These are phyloP conservation scores for Calvadosia cruxmelitensis DNA, from an alignment of 30 jellyfish, hydroid and myxozoan species.

Conservation along the genomic window DNA sequence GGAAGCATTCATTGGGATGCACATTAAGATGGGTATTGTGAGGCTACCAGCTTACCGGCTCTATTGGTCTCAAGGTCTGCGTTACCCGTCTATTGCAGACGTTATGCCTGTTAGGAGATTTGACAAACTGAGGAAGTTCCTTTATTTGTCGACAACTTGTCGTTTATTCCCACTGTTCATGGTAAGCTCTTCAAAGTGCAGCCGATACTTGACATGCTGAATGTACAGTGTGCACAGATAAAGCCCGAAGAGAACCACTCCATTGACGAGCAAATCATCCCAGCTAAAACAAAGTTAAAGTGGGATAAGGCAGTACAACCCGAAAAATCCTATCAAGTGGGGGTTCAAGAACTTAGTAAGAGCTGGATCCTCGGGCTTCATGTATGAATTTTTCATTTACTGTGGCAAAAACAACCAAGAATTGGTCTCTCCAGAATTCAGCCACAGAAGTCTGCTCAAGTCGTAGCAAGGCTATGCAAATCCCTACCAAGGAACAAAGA, in stretches of 20 bases:
- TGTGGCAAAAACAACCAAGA: not conserved
- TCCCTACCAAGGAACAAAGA: constrained; percentile 6
- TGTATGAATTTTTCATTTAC: too few species aligned
- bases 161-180: constrained; percentile 3
- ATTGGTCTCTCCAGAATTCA: not conserved
- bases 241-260: constrained; percentile 20
- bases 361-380: too few species aligned
- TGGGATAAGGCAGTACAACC: constrained; percentile 8
- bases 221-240: constrained; percentile 2
- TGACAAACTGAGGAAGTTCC: constrained; percentile 2
- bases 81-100: constrained; percentile 19
- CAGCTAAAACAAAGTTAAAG: constrained; percentile 1
- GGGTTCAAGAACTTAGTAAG: constrained; percentile 2
- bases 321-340: constrained; percentile 14
- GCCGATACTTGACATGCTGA: constrained; percentile 12
- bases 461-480: not conserved
- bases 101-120: constrained; percentile 27
- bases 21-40: constrained; percentile 5
- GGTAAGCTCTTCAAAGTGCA: constrained; percentile 31
- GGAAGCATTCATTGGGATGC: constrained; percentile 30
- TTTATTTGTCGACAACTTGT: constrained; percentile 8
- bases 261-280: constrained; percentile 13
- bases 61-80: constrained; percentile 21
- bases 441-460: not conserved
- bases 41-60: constrained; percentile 17